Evolutionary conservation across 2,113 vertebrate species (phyloP).

Genomic region (Pseudorasbora parva): DNA sequence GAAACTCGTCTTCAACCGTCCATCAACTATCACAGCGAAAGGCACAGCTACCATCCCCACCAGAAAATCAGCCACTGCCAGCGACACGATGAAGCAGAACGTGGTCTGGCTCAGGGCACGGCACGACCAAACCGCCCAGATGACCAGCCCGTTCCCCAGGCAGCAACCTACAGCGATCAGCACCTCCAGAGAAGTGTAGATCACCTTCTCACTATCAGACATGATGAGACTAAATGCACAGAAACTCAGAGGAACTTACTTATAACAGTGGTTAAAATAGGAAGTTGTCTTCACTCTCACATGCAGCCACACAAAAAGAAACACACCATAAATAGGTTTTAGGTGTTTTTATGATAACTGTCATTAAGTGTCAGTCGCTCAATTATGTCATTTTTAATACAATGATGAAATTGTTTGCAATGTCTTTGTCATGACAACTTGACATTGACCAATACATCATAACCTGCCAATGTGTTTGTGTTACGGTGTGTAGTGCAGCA

Average conservation of each 20-base stretch:
- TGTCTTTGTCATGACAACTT: too few species aligned
- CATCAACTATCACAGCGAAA: slow-evolving; percentile 78
- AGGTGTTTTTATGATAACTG: too few species aligned
- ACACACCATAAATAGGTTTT: too few species aligned
- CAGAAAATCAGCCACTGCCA: slow-evolving; percentile 83
- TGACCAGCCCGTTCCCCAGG: slow-evolving; percentile 82
- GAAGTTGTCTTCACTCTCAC: background rate
- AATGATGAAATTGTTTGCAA: too few species aligned
- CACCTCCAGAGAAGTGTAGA: slow-evolving; percentile 37
- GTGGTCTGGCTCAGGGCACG: slow-evolving; percentile 70
- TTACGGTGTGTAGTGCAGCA: too few species aligned
- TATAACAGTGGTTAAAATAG: slow-evolving; percentile 3
- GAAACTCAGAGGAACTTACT: slow-evolving; percentile 17
- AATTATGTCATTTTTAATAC: too few species aligned
- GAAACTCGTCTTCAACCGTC: slow-evolving; percentile 66
- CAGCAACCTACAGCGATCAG: slow-evolving; percentile 77
- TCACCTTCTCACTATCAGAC: background rate
- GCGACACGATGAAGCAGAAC: slow-evolving; percentile 81
- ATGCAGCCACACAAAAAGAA: background rate
- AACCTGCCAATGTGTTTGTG: too few species aligned
- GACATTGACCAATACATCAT: too few species aligned
- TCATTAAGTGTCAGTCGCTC: too few species aligned
- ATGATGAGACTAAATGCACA: slow-evolving; percentile 26
- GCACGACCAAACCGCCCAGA: slow-evolving; percentile 80
- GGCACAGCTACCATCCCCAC: slow-evolving; percentile 84